Conservation (phyloP, 1,140 invertebrate species). For the Formica exsecta region DNA sequence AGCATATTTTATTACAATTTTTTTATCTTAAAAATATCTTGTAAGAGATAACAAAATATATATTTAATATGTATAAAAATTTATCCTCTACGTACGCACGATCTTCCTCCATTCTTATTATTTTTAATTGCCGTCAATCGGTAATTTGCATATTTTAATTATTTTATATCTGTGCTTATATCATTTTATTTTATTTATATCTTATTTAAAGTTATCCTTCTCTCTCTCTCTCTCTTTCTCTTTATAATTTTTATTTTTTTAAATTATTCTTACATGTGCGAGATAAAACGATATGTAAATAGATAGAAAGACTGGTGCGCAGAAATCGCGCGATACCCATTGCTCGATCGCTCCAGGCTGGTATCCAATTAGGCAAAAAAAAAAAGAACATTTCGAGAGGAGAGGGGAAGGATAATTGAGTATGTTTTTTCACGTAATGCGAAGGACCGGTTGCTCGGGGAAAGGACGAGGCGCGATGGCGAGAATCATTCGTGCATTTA, state of each 20-base stretch:
- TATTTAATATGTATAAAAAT: no score
- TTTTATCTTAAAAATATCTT: not conserved
- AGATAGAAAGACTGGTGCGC: not conserved
- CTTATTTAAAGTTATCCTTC: not conserved
- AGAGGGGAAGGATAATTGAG: constrained; percentile 24
- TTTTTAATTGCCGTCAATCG: not conserved
- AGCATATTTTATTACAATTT: not conserved
- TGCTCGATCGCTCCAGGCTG: constrained; percentile 4
- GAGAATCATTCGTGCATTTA: constrained; percentile 22
- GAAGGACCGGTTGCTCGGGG: constrained; percentile 25
- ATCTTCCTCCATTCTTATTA: not conserved
- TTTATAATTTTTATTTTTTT: not conserved
- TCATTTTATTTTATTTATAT: not conserved
- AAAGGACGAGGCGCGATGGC: constrained; percentile 16
- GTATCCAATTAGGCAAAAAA: constrained; percentile 41
- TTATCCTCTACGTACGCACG: no score
- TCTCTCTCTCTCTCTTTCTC: no score
- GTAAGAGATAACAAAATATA: no score
- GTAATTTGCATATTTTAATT: not conserved
- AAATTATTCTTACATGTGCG: not conserved
- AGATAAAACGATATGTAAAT: not conserved
- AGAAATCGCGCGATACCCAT: constrained; percentile 17
- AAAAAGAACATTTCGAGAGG: constrained; percentile 4
- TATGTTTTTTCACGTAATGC: not conserved
- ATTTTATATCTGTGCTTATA: not conserved